Evolutionary conservation across 2,888 invertebrate genomes (phyloP).

Genomic region (Slavum lentiscoides): DNA sequence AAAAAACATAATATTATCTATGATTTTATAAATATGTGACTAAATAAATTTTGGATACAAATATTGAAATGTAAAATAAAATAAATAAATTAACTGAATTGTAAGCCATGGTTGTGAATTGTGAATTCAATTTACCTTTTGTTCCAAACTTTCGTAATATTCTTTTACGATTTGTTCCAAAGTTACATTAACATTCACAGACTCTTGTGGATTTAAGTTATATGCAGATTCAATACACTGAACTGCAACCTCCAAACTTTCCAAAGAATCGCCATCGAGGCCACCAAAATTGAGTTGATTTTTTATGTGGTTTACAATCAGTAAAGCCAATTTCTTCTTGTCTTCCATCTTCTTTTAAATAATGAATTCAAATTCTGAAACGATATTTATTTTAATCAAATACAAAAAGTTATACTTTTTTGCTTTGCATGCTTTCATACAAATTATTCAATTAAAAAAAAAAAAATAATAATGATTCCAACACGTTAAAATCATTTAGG

Average conservation of each 20-base stretch:
- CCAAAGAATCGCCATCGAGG: constrained; percentile 17
- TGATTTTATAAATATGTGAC: too few relatives aligned
- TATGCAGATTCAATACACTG: constrained; percentile 54
- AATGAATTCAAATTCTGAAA: neutral
- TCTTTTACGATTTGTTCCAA: constrained; percentile 23
- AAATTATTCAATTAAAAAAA: too few relatives aligned
- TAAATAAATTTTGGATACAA: neutral
- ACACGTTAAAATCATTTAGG: too few relatives aligned
- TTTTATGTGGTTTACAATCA: constrained; percentile 37
- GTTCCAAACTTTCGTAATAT: neutral
- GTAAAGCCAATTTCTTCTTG: neutral
- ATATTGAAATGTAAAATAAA: neutral
- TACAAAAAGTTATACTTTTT: too few relatives aligned
- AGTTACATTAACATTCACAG: neutral
- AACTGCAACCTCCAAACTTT: constrained; percentile 53
- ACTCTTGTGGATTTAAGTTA: neutral
- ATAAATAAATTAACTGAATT: neutral
- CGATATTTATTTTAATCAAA: neutral
- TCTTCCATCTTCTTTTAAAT: constrained; percentile 27
- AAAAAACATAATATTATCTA: neutral
- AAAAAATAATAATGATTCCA: too few relatives aligned
- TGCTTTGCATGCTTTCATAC: too few relatives aligned
- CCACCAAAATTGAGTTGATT: neutral
- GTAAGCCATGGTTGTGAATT: neutral
- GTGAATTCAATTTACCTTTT: neutral